phyloP scores from a whole-genome alignment of 2,797 vertebrate genomes.

The Lepilemur ruficaudatus region DNA sequence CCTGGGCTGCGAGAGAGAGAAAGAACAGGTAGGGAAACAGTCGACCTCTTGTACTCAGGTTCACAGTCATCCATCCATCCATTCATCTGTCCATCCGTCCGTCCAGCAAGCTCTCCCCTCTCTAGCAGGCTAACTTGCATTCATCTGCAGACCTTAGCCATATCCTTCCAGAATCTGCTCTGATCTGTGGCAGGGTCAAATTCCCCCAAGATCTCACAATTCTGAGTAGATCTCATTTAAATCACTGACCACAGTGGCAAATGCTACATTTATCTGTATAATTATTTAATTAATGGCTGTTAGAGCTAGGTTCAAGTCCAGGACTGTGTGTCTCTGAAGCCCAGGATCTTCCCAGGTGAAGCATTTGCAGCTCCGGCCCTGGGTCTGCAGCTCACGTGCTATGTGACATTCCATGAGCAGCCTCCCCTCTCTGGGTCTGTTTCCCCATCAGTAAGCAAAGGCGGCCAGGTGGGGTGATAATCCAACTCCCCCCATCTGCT shows the following conservation, averaged over 20 bases:
- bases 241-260: neutral
- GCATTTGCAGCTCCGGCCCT: neutral
- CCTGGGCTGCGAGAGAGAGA: constrained; percentile 50
- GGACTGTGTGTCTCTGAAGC: neutral
- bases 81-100: neutral
- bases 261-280: neutral
- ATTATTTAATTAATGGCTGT: neutral
- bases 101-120: neutral
- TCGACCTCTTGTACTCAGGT: neutral
- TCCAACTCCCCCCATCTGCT: neutral
- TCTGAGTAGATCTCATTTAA: neutral
- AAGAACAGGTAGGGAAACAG: neutral
- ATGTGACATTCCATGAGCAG: neutral
- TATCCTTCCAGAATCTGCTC: constrained; percentile 22
- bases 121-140: neutral
- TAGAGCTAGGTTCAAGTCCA: neutral
- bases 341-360: neutral
- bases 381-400: neutral
- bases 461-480: neutral
- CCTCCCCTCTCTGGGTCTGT: neutral
- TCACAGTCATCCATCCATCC: neutral
- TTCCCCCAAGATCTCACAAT: neutral
- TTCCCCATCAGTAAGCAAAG: neutral
- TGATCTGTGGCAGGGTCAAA: neutral
- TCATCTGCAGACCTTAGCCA: neutral